phyloP scores from a whole-genome alignment of 2,113 vertebrate genomes.

The Etia nguti region DNA sequence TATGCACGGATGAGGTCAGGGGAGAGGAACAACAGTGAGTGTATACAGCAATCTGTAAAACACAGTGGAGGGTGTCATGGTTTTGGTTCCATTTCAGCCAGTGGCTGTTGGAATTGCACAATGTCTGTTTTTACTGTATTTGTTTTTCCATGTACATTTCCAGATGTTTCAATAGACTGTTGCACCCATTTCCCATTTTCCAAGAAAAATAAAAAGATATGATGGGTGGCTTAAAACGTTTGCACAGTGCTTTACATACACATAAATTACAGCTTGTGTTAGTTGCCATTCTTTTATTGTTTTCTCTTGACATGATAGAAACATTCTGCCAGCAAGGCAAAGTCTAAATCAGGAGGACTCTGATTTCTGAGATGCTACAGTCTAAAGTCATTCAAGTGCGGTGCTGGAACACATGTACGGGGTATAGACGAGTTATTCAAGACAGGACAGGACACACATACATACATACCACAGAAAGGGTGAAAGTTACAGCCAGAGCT shows the following conservation, averaged over 20 bases:
- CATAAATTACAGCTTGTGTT: not conserved
- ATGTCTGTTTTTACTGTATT: not conserved
- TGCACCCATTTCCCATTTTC: not conserved
- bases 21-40: not conserved
- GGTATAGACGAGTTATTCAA: not conserved
- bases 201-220: not conserved
- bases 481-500: conserved; percentile 18
- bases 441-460: conserved; percentile 3
- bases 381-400: conserved; percentile 54
- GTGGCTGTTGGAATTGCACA: not conserved
- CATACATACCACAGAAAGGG: conserved; percentile 7
- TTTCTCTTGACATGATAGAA: conserved; percentile 47
- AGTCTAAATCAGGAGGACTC: not conserved
- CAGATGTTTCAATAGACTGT: not conserved
- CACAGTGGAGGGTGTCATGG: not conserved
- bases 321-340: conserved; percentile 22
- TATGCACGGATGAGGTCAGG: not conserved
- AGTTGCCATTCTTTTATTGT: conserved; percentile 50
- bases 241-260: not conserved
- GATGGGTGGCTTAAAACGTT: not conserved
- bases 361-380: conserved; percentile 45
- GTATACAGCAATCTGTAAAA: not conserved
- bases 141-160: not conserved
- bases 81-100: not conserved
- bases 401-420: conserved; percentile 9